A percentile compares a stretch with the other conserved stretches of the same genome.
phyloP scores from a whole-genome alignment of 2,888 invertebrate species.

The Uloborus plumipes region DNA sequence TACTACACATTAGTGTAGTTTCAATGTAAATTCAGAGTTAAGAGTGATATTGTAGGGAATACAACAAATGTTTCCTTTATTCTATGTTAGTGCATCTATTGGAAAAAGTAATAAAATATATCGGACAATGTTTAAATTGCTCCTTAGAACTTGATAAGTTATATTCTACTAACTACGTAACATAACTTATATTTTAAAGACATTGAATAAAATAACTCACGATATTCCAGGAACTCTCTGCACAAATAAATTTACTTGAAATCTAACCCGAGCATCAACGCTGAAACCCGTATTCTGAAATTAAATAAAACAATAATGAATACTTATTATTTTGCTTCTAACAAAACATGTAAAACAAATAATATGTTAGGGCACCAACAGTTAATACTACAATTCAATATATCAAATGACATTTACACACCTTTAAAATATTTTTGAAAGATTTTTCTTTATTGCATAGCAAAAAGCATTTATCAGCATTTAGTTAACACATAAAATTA shows the following conservation, averaged over 20 bases:
- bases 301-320: neutral
- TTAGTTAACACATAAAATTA: too few relatives aligned
- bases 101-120: neutral
- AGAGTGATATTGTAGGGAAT: too few relatives aligned
- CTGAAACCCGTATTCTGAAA: conserved; percentile 53
- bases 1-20: too few relatives aligned
- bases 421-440: too few relatives aligned
- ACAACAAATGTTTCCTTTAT: too few relatives aligned
- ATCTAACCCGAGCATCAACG: conserved; percentile 55
- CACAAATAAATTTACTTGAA: conserved; percentile 53
- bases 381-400: too few relatives aligned
- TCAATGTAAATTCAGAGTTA: too few relatives aligned
- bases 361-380: neutral
- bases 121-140: neutral
- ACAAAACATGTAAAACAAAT: neutral
- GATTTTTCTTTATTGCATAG: too few relatives aligned
- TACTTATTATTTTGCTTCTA: neutral
- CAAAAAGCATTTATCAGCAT: too few relatives aligned
- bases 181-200: neutral
- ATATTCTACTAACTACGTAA: neutral
- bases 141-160: neutral
- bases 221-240: conserved; percentile 46
- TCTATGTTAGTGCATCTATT: too few relatives aligned
- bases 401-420: too few relatives aligned
- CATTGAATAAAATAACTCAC: conserved; percentile 22